These are phyloP conservation scores for Barbus barbus DNA, from an alignment of 2,113 vertebrate genomes.

Conservation along the genomic window DNA sequence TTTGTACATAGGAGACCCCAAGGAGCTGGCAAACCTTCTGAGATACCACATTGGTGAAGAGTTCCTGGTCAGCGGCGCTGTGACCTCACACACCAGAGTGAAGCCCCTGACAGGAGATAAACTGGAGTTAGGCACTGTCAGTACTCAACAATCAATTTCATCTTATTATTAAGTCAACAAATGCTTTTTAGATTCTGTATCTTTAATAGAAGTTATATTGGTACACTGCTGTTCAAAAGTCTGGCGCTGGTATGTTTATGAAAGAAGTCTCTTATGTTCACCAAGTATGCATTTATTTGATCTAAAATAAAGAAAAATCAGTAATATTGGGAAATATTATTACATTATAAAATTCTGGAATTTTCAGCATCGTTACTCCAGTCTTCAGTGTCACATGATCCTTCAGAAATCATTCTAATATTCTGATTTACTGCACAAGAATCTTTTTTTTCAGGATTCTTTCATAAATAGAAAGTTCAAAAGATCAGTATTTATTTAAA, in stretches of 20 bases:
- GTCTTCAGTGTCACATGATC: too few species aligned
- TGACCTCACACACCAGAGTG: constrained; percentile 83
- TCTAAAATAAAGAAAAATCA: too few species aligned
- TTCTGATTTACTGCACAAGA: too few species aligned
- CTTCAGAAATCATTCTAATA: too few species aligned
- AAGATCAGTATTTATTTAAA: too few species aligned
- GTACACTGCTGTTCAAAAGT: background rate
- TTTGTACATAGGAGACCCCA: constrained; percentile 76
- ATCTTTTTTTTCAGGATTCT: too few species aligned
- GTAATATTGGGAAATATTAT: too few species aligned
- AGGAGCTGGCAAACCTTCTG: constrained; percentile 80
- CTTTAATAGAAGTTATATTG: background rate
- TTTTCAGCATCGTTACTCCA: too few species aligned
- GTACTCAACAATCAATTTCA: background rate
- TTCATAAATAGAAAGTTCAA: background rate
- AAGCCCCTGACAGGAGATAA: constrained; percentile 86
- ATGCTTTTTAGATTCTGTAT: background rate
- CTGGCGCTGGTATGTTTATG: background rate
- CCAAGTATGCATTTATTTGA: background rate
- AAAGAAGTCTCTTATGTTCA: background rate
- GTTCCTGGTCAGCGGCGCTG: constrained; percentile 88
- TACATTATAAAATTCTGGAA: too few species aligned
- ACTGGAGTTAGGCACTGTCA: constrained; percentile 83
- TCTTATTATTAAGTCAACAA: background rate
- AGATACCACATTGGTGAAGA: constrained; percentile 86